Percentiles rank a stretch among this genome's conserved stretches.
These are phyloP conservation scores for Tanypteryx hageni DNA, from an alignment of 2,888 invertebrate species.

Conservation along the genomic window DNA sequence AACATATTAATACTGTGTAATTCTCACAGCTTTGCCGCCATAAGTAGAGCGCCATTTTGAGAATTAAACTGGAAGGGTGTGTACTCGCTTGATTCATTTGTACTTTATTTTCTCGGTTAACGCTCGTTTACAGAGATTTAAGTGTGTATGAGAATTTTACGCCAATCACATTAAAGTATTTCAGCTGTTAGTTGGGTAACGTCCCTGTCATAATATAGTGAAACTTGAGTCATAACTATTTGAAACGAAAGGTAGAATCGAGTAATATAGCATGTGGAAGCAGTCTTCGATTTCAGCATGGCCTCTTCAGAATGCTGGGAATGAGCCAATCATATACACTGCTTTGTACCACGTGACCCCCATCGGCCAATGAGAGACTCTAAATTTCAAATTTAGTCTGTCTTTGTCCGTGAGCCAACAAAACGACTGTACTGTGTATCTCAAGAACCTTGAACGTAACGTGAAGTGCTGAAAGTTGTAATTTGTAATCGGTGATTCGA, in stretches of 20 bases:
- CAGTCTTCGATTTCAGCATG: constrained; percentile 58
- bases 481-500: constrained; percentile 81
- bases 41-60: constrained; percentile 58
- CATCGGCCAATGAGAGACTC: constrained; percentile 76
- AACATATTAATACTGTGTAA: neutral
- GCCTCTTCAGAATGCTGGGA: constrained; percentile 40
- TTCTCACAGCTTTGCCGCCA: constrained; percentile 47
- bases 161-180: constrained; percentile 17
- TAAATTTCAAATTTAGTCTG: constrained; percentile 77
- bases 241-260: constrained; percentile 8
- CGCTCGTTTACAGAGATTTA: neutral
- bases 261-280: neutral
- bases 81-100: constrained; percentile 12
- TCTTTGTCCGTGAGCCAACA: constrained; percentile 67
- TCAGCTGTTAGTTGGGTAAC: constrained; percentile 1
- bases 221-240: neutral
- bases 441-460: constrained; percentile 64
- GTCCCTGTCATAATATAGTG: constrained; percentile 58
- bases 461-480: constrained; percentile 65
- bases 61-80: constrained; percentile 44
- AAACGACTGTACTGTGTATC: constrained; percentile 66
- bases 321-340: constrained; percentile 75
- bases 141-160: neutral
- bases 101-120: neutral
- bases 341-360: constrained; percentile 77